Conservation (phyloP, 1,140 invertebrate genomes). For the Elysia chlorotica region DNA sequence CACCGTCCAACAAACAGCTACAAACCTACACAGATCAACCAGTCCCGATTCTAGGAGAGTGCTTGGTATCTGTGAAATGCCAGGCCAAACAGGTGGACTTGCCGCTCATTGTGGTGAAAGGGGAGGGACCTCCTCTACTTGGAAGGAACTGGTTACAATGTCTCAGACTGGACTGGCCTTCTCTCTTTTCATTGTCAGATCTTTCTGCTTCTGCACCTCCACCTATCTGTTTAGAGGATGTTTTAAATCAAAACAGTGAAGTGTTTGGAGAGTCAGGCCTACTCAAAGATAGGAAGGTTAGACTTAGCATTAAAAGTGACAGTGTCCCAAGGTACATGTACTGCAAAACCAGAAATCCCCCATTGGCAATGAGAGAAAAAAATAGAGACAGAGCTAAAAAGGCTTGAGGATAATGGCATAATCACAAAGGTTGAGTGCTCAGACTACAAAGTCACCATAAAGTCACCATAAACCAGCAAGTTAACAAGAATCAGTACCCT, state of each 20-base stretch:
- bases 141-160: not conserved
- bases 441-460: too few species aligned
- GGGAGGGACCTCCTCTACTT: not conserved
- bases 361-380: constrained; percentile 31
- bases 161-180: not conserved
- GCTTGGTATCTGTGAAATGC: not conserved
- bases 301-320: constrained; percentile 24
- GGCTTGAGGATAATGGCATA: constrained; percentile 30
- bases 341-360: constrained; percentile 31
- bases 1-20: not conserved
- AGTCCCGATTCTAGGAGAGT: not conserved
- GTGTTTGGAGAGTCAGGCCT: constrained; percentile 18
- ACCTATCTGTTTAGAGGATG: not conserved
- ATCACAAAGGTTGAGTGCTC: constrained; percentile 32
- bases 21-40: not conserved
- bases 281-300: constrained; percentile 22
- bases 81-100: not conserved
- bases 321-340: constrained; percentile 18
- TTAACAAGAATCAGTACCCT: too few species aligned
- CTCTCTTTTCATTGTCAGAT: too few species aligned
- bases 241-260: not conserved
- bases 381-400: constrained; percentile 42
- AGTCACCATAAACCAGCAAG: too few species aligned
- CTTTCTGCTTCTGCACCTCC: too few species aligned
- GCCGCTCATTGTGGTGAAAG: not conserved